phyloP scores from a whole-genome alignment of 2,888 invertebrate genomes.

The Lepidochrysops patricia region DNA sequence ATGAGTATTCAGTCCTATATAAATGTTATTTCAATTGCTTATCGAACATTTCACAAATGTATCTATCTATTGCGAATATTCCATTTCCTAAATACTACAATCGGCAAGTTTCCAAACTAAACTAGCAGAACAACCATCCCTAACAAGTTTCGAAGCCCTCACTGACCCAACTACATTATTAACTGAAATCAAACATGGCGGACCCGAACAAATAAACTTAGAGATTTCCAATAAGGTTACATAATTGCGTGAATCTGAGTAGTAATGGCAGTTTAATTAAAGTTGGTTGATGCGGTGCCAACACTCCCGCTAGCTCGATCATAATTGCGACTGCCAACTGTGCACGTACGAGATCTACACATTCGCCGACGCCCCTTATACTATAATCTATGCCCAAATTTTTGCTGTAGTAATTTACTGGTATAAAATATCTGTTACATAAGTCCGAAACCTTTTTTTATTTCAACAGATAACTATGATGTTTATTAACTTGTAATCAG shows the following conservation, averaged over 20 bases:
- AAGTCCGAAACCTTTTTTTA: no score
- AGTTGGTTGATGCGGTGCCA: constrained; percentile 29
- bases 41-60: background rate
- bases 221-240: constrained; percentile 3
- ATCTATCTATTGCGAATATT: background rate
- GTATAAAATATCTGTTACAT: no score
- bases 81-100: background rate
- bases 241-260: constrained; percentile 16
- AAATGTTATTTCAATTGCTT: background rate
- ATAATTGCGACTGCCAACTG: constrained; percentile 15
- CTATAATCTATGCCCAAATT: background rate
- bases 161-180: background rate
- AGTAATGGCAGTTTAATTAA: constrained; percentile 35
- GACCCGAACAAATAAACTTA: background rate
- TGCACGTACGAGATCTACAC: background rate
- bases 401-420: background rate
- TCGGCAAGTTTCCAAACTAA: background rate
- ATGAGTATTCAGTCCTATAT: no score
- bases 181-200: background rate
- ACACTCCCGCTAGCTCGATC: constrained; percentile 17
- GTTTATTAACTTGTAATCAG: no score
- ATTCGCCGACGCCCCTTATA: background rate
- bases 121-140: background rate
- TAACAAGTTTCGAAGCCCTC: background rate
- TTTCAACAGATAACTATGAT: no score